Evolutionary conservation across 2,113 vertebrate genomes (phyloP), one percentile per base, ranked within the genome.

Genomic region (Sylvia atricapilla): DNA sequence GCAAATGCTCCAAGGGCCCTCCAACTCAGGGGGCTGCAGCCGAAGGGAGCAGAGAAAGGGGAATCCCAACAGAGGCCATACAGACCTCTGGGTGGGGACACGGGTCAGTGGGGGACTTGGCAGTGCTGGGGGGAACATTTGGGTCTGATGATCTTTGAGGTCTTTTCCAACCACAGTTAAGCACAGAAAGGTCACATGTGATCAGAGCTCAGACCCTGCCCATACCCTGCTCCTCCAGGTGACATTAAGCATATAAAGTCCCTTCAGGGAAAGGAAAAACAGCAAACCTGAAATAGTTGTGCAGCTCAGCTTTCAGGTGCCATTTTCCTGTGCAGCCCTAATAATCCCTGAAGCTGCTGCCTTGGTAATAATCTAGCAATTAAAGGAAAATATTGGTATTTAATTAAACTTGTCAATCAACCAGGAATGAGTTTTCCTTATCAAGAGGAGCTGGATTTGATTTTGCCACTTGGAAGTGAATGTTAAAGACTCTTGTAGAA

Each of bases 371-470:
- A 93, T 93, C 67, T 80, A 94, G 93, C 89, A 97, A 96, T 97
- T 96, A 97, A 96, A 96, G 64, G 35, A 80, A 88, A 94, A 92
- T 81, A 89, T 50, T 72, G 30, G 46, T 94, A 87, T 91, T 93
- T 97, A 91, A 96, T 98, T 97, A 97, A 97, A 81, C 60, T 89
- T 97, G 92, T 64, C 97, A 94, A 59, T 98, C 97, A 97, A 62
- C 37, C 27, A 56, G 69, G 95, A 83, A 94, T 56, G 59, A 83
- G 22, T 50, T 84, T 94, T 95, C 89, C 76, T 96, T 97, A 96
- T 97, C 93, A 58, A 88, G 35, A 73, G 87, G 72, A 93, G 67
- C 77, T 96, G 87, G 68, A 73, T 92, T 92, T 95, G 83, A 89
- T 92, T 89, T 83, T 89, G 93, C 84, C 88, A 85, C 88, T 89